phyloP scores from a whole-genome alignment of 1,140 invertebrate species.

The Rhopalosiphum padi region DNA sequence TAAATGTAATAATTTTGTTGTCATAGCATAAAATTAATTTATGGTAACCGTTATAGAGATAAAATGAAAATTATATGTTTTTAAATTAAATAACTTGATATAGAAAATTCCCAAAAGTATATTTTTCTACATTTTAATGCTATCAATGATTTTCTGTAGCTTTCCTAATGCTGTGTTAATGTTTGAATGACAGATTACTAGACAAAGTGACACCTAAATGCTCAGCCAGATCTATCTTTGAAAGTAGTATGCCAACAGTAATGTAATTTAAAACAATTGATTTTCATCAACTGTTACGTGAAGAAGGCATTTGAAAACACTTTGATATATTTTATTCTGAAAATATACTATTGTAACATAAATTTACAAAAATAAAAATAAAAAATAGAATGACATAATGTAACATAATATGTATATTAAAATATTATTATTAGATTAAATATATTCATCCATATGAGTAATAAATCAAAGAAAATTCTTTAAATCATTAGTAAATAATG shows the following conservation, averaged over 20 bases:
- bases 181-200: background rate
- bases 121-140: background rate
- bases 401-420: background rate
- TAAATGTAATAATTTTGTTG: too few species aligned
- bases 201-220: background rate
- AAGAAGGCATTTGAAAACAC: background rate
- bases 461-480: background rate
- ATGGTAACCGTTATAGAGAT: background rate
- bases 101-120: background rate
- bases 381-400: background rate
- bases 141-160: background rate
- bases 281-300: background rate
- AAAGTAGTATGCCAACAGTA: background rate
- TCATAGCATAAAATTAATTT: background rate
- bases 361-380: background rate
- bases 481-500: background rate
- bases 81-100: background rate
- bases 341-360: background rate
- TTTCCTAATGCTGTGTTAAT: background rate
- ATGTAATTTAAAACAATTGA: conserved; percentile 7
- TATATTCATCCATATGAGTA: background rate
- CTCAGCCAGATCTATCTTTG: background rate
- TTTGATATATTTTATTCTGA: background rate
- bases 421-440: too few species aligned
- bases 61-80: background rate